phyloP scores from a whole-genome alignment of 2,888 invertebrate species.

The Nudaria mundana region DNA sequence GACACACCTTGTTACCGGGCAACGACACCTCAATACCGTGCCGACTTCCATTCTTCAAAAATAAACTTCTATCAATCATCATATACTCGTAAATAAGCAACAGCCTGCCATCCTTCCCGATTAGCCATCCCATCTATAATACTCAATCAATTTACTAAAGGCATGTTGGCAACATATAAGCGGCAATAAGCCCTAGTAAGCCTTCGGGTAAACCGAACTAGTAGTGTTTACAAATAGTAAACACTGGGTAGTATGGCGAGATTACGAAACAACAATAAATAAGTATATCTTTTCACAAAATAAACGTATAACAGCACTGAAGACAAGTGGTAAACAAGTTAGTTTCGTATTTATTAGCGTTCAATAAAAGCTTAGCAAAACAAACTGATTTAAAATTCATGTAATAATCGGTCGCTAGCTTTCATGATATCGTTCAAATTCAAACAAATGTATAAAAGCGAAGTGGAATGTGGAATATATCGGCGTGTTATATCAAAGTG shows the following conservation, averaged over 20 bases:
- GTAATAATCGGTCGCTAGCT: constrained; percentile 16
- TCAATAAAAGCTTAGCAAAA: constrained; percentile 28
- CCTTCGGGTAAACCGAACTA: background rate
- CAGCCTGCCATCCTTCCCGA: background rate
- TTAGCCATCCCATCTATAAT: background rate
- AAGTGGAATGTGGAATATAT: constrained; percentile 22
- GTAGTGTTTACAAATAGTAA: no score
- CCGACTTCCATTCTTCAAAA: no score
- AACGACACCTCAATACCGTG: no score
- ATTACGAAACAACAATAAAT: constrained; percentile 23
- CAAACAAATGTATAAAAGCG: constrained; percentile 20
- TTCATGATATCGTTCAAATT: constrained; percentile 24
- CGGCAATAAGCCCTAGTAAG: background rate
- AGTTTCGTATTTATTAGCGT: constrained; percentile 27
- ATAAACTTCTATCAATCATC: no score
- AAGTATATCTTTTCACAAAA: constrained; percentile 27
- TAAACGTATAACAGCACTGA: constrained; percentile 27
- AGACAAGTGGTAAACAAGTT: constrained; percentile 29
- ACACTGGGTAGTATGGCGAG: no score
- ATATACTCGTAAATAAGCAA: background rate
- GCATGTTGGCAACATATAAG: background rate
- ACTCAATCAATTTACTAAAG: background rate
- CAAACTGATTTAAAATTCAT: constrained; percentile 32
- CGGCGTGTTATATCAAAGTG: constrained; percentile 25
- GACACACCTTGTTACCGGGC: no score